Base-by-base conservation (phyloP, 2,113 vertebrate species). In the Rallus limicola region DNA sequence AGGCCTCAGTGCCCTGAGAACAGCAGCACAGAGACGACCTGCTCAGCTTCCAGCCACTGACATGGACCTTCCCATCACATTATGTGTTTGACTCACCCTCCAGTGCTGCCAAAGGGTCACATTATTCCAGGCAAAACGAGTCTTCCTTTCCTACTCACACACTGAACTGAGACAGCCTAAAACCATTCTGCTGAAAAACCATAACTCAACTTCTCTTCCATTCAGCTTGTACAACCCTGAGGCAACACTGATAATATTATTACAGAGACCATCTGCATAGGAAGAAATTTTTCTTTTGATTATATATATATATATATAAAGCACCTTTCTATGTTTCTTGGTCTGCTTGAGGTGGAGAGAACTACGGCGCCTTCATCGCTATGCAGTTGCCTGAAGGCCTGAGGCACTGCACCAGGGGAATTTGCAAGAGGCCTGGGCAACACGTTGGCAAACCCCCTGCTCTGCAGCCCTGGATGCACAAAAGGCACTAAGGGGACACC, bases 261-360 rank as follows among this genome's bases (percentile, higher is more conserved):
- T 95, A 93, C 4, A 11, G 90, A 86, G 69, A 55, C 74, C 52
- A 97, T 96, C 94, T 96, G 95, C 95, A 97, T 88, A 92, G 67
- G 83, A 78, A 96, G 92, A 95, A 92, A 48, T 91, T 86, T 92
- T 91, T 88, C 77, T 88, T 95, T 92, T 92, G 81, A 92, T 46
- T 46, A 19, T 46, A 19, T 18, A 46, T 46, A 46, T 46, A 46
- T 46, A 46, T 46, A 46, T 44, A 44, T 44, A 36, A 36, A 36
- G 67, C 50, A 20, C 36, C 46, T 74, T 90, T 76, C 65, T 65
- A 2, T 17, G 40, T 50, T 55, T 64, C 50, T 74, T 74, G 67
- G 69, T 82, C 87, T 85, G 36, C 48, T 48, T 67, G 75, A 69
- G 59, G 28, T 40, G 26, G 69, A 63, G 69, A 69, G 58, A 62